phyloP scores from a whole-genome alignment of 2,888 invertebrate species.

The Eristalinus sepulchralis region DNA sequence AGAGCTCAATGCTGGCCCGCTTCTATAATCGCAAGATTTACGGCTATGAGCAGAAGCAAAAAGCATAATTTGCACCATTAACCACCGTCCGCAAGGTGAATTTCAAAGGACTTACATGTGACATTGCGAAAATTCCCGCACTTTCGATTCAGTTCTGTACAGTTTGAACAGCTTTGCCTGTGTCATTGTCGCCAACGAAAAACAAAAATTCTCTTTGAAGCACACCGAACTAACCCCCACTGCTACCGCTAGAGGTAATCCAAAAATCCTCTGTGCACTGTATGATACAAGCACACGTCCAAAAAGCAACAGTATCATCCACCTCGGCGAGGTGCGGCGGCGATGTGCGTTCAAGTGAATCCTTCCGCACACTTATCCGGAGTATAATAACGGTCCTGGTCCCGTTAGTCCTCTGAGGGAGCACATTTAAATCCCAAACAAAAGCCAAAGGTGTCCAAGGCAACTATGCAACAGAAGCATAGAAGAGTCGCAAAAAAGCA shows the following conservation, averaged over 20 bases:
- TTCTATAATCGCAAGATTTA: neutral
- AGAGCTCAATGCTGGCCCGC: neutral
- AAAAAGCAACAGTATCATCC: constrained; percentile 56
- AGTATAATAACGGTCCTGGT: constrained; percentile 64
- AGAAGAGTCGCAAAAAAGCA: neutral
- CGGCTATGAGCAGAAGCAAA: neutral
- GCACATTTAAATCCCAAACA: constrained; percentile 56
- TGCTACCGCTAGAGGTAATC: neutral
- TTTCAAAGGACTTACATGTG: neutral
- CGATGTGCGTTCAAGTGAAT: constrained; percentile 63
- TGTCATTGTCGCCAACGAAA: neutral
- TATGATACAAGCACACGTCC: neutral
- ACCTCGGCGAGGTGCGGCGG: constrained; percentile 41
- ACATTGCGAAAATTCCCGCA: neutral
- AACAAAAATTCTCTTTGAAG: neutral
- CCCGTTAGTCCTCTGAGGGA: constrained; percentile 22
- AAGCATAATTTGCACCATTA: neutral
- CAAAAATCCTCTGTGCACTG: neutral
- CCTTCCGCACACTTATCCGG: constrained; percentile 64
- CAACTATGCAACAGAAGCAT: neutral
- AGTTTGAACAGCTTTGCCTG: neutral
- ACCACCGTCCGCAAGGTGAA: neutral
- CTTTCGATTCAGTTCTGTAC: neutral
- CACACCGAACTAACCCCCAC: neutral
- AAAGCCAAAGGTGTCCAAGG: constrained; percentile 51